These are phyloP conservation scores for Poecilia velifera DNA, from an alignment of 2,797 vertebrate species.

Conservation along the genomic window DNA sequence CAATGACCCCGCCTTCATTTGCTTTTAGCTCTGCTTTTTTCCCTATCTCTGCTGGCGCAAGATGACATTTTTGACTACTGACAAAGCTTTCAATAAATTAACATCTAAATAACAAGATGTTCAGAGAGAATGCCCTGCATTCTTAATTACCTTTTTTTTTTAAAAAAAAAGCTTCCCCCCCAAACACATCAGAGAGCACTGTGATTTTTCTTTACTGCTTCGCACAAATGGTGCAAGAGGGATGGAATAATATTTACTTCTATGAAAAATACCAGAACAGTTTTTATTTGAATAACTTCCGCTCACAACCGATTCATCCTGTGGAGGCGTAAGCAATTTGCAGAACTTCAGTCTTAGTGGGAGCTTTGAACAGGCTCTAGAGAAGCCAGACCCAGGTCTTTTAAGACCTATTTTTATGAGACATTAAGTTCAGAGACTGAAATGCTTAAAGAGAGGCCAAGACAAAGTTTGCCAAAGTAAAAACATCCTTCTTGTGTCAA, in stretches of 20 bases:
- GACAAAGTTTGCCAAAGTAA: neutral
- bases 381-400: neutral
- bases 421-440: neutral
- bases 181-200: neutral
- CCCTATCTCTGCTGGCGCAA: neutral
- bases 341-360: neutral
- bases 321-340: neutral
- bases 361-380: neutral
- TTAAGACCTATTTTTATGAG: neutral
- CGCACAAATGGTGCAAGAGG: neutral
- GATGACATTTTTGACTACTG: constrained; percentile 8
- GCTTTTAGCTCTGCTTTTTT: constrained; percentile 1
- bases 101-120: constrained; percentile 7
- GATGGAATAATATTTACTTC: neutral
- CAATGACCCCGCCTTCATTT: neutral
- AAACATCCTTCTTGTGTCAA: neutral
- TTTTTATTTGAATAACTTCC: neutral
- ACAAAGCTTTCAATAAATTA: constrained; percentile 10
- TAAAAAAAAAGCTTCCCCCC: neutral
- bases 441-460: neutral
- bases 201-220: neutral
- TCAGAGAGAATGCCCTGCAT: neutral
- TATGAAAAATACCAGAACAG: neutral
- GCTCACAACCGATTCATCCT: neutral
- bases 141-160: neutral